Evolutionary conservation across 1,140 invertebrate species (phyloP), one percentile per base, ranked within the genome.

Genomic region (Drosophila lini): DNA sequence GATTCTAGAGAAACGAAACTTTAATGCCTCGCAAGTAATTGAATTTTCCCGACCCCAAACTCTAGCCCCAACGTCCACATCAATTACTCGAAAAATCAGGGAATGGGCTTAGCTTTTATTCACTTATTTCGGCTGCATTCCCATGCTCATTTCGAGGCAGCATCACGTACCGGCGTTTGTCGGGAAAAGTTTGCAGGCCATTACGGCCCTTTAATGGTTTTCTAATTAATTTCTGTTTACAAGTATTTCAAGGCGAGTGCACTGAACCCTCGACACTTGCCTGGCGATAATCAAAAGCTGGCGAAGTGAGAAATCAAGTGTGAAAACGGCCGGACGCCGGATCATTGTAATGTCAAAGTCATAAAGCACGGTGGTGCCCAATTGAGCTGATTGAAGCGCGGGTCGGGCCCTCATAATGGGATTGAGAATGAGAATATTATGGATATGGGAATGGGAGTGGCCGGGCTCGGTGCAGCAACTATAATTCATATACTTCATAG

Each of bases 201-300:
- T 60, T 81, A 78, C 74, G 53, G 28, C 45, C 45, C 65, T 64
- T 84, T 84, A 89, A 89, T 89, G 84, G 77, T 52, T 74, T 89
- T 84, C 85, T 89, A 89, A 89, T 84, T 89, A 89, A 89, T 89
- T 88, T 78, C 68, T 78, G 63, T 75, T 73, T 76, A 52, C 80
- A 78, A 53, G 36, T 60, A n/a, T 64, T 70, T 57, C 74, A 60
- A 69, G 59, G 79, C 40, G n/a, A 83, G 83, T 78, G 76, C 84
- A 88, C 25, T 89, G 83, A 88, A 80, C 84, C 77, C 57, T 45
- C 71, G 50, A 5, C 34, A 50, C 34, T 68, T 22, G 13, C 8
- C n/a, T 5, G n/a, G 40, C 41, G 40, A 34, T 44, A 64, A 16
- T 56, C 52, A 45, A 59, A 22, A 53, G 32, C 40, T 55, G 47